Base-by-base conservation (phyloP, 2,113 vertebrate genomes). In the Pygoscelis adeliae region DNA sequence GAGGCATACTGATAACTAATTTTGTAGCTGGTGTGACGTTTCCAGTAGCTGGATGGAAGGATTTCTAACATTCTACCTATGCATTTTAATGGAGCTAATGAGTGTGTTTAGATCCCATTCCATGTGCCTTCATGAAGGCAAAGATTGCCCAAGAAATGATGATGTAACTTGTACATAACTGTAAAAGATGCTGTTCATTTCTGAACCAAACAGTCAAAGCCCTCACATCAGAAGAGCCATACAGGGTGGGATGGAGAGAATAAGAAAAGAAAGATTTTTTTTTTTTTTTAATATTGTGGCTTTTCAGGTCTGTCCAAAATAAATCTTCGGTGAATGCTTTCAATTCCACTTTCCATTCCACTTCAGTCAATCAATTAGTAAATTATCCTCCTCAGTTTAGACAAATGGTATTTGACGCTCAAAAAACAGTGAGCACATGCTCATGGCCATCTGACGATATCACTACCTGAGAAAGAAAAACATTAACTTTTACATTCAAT, bases 221-320 rank as follows among this genome's bases (percentile, higher is more conserved):
- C 23, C 29, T 87, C 56, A 47, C 13, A 59, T 49, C 34, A 63
- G 22, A 83, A 62, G 7, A 91, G 3, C 6, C 0, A 0, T 46
- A 72, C 0, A 0, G n/a, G 16, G 4, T 0, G 1, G 36, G 21
- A 81, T 34, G 25, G 58, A 17, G 8, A 88, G 11, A 90, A 49
- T n/a, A 77, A 59, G 8, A 55, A 79, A 65, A 58, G 14, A 5
- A 59, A 34, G 10, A 15, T 27, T 42, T 25, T 38, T 36, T 22
- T 21, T 21, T 61, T 34, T 58, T 61, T 10, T 8, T 13, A 42
- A 58, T 13, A 49, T 20, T 58, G n/a, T 14, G 22, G 22, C 20
- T 90, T 66, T 95, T 73, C n/a, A 72, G 8, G 19, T 69, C 11
- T 42, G 25, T n/a, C 50, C 9, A 59, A 84, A 88, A 61, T 34